A percentile compares a stretch with the other conserved stretches of the same genome.
phyloP scores from a whole-genome alignment of 2,888 invertebrate species.

The Sussaba pulchella region DNA sequence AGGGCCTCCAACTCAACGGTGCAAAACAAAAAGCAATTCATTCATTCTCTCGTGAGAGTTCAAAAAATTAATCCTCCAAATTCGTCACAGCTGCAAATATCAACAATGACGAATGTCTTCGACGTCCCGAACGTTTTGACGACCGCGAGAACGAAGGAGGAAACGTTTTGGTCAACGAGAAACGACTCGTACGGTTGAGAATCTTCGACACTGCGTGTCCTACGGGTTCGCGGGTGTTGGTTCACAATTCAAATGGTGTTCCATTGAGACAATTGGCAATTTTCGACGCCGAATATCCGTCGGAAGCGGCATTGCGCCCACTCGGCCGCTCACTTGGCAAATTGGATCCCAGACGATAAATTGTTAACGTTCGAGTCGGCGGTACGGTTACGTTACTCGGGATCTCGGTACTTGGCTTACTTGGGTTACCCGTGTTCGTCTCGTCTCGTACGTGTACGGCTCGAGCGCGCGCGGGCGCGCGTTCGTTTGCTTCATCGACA shows the following conservation, averaged over 20 bases:
- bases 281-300: constrained; percentile 78
- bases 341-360: constrained; percentile 81
- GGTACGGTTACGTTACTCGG: constrained; percentile 37
- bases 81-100: constrained; percentile 24
- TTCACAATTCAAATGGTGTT: constrained; percentile 77
- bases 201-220: constrained; percentile 37
- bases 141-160: constrained; percentile 27
- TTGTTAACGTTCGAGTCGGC: constrained; percentile 76
- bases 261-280: constrained; percentile 83
- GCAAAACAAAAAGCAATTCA: too few species aligned
- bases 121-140: background rate
- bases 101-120: constrained; percentile 25
- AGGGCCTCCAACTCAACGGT: too few species aligned
- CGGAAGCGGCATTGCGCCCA: constrained; percentile 71
- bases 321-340: constrained; percentile 79
- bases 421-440: constrained; percentile 14
- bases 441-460: constrained; percentile 34
- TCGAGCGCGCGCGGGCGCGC: background rate
- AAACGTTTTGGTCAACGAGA: constrained; percentile 12
- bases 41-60: too few species aligned
- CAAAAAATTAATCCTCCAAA: background rate
- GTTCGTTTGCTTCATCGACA: constrained; percentile 69
- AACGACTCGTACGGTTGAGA: constrained; percentile 35
- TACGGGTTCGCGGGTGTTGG: constrained; percentile 59
- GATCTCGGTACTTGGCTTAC: constrained; percentile 48